phyloP scores from a whole-genome alignment of 2,888 invertebrate species.

The Mesorhabditis spiculigera region DNA sequence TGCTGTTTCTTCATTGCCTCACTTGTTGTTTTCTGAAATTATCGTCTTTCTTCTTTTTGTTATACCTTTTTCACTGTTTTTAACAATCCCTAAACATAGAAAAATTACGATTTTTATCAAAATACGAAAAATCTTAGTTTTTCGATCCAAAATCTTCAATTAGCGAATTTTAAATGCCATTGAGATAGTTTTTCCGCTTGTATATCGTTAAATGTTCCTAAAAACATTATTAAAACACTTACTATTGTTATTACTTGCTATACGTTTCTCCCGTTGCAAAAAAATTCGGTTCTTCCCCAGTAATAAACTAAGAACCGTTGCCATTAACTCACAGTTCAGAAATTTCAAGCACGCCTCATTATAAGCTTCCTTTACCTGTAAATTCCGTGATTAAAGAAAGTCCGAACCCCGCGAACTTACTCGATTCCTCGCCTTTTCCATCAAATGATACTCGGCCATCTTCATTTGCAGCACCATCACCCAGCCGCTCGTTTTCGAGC shows the following conservation, averaged over 20 bases:
- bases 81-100: too few species aligned
- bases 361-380: background rate
- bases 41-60: background rate
- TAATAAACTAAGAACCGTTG: too few species aligned
- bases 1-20: background rate
- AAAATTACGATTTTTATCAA: too few species aligned
- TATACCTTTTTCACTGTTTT: background rate
- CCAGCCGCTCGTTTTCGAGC: background rate
- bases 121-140: too few species aligned
- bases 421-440: background rate
- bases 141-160: too few species aligned
- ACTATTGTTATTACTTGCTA: too few species aligned
- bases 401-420: background rate
- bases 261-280: too few species aligned
- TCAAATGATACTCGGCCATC: background rate
- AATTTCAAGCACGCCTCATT: background rate
- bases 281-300: too few species aligned
- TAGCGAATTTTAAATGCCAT: too few species aligned
- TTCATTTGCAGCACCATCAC: background rate
- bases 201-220: too few species aligned
- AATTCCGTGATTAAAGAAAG: background rate
- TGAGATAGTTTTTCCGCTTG: too few species aligned
- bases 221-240: too few species aligned
- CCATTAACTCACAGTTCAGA: background rate
- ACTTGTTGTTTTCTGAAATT: background rate